A percentile compares a stretch with the other conserved stretches of the same genome.
Evolutionary conservation across 2,888 invertebrate species (phyloP).

Genomic region (Antheraea yamamai): DNA sequence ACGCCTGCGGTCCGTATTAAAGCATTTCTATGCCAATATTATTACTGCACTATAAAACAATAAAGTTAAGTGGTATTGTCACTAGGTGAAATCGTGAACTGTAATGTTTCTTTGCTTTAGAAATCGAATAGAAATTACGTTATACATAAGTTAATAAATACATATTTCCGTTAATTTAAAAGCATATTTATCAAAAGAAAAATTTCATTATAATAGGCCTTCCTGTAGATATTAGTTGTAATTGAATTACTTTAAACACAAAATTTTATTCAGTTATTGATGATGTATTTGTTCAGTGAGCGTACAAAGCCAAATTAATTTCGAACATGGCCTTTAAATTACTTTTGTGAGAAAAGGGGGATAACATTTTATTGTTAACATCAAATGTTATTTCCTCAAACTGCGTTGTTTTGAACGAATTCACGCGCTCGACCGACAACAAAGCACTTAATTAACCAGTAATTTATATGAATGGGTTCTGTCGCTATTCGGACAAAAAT

Average conservation of each 20-base stretch:
- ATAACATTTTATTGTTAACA: conserved; percentile 56
- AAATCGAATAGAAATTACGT: conserved; percentile 22
- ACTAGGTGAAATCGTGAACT: conserved; percentile 28
- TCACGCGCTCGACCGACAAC: conserved; percentile 63
- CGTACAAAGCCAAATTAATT: conserved; percentile 12
- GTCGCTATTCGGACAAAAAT: conserved; percentile 67
- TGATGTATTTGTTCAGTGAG: conserved; percentile 9
- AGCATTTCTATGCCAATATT: conserved; percentile 57
- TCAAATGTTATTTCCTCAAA: conserved; percentile 52
- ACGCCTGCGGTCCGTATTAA: conserved; percentile 37
- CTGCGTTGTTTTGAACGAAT: conserved; percentile 58
- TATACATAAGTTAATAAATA: not conserved
- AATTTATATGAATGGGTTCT: conserved; percentile 70
- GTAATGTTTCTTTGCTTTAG: conserved; percentile 32
- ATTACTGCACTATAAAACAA: conserved; percentile 62
- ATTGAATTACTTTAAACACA: not conserved
- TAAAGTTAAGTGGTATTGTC: conserved; percentile 47
- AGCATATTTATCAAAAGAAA: not conserved
- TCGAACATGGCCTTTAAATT: conserved; percentile 26
- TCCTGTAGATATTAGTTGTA: too few relatives aligned
- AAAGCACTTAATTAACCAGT: conserved; percentile 71
- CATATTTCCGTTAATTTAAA: not conserved
- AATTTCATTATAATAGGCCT: not conserved
- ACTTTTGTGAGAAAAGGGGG: conserved; percentile 33
- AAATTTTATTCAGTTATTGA: conserved; percentile 6